Conservation (phyloP, 1,140 invertebrate species). For the Mycetomoellerius zeteki region DNA sequence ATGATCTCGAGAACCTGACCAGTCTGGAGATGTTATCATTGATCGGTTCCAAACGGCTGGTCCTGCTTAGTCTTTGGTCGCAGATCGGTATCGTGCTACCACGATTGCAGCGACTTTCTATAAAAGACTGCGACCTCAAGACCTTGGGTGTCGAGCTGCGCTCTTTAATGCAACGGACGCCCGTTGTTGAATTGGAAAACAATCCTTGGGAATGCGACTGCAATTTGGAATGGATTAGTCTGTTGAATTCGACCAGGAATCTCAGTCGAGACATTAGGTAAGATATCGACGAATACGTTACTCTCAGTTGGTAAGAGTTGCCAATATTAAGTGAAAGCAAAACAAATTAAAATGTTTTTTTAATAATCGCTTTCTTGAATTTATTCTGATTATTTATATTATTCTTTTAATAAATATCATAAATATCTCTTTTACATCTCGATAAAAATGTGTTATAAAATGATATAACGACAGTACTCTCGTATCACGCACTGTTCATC, state of each 20-base stretch:
- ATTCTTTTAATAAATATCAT: neutral
- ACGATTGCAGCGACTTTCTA: conserved; percentile 78
- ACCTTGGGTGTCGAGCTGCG: conserved; percentile 76
- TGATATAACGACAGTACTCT: neutral
- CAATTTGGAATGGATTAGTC: conserved; percentile 83
- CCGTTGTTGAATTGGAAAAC: conserved; percentile 81
- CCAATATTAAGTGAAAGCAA: neutral
- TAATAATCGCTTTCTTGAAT: neutral
- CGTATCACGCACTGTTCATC: neutral
- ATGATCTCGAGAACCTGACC: conserved; percentile 83
- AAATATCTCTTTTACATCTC: conserved; percentile 1
- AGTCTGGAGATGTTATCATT: conserved; percentile 80
- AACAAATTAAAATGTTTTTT: neutral
- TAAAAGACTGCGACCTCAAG: conserved; percentile 79
- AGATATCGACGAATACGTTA: conserved; percentile 35
- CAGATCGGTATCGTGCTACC: conserved; percentile 76
- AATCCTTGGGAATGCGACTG: conserved; percentile 87
- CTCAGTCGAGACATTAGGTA: conserved; percentile 82
- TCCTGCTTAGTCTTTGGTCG: conserved; percentile 73
- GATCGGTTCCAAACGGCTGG: conserved; percentile 69
- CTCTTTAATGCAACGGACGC: conserved; percentile 80
- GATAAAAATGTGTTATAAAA: conserved; percentile 13
- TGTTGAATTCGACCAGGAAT: conserved; percentile 76
- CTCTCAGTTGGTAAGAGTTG: conserved; percentile 9
- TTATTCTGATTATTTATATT: neutral